A percentile compares a stretch with the other conserved stretches of the same genome.
Evolutionary conservation across 2,888 invertebrate genomes (phyloP).

Genomic region (Nasonovia ribisnigri): DNA sequence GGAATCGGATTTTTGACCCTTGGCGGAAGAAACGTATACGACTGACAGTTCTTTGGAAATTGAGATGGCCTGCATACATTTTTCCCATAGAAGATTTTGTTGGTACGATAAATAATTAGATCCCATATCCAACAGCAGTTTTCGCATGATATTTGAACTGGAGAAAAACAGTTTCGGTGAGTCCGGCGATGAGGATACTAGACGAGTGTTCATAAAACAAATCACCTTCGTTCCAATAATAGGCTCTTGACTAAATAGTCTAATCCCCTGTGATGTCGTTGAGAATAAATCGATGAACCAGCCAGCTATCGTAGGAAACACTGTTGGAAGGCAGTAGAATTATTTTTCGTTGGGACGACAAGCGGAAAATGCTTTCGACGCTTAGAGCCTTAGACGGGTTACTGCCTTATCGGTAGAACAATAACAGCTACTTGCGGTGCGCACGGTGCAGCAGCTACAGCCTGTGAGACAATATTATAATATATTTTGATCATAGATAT

Average conservation of each 20-base stretch:
- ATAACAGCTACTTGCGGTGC: neutral
- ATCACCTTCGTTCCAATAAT: neutral
- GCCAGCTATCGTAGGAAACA: neutral
- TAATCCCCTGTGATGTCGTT: neutral
- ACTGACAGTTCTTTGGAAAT: neutral
- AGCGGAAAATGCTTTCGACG: neutral
- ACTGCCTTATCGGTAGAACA: neutral
- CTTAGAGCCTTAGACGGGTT: neutral
- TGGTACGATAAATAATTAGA: neutral
- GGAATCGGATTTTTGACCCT: too few relatives aligned
- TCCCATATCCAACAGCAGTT: neutral
- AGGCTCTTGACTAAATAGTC: neutral
- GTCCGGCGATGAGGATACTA: neutral
- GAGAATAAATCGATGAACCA: neutral
- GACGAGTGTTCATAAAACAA: neutral
- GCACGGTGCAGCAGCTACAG: too few relatives aligned
- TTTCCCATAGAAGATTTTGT: neutral
- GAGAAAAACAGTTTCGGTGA: neutral
- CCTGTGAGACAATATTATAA: too few relatives aligned
- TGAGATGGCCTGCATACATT: neutral
- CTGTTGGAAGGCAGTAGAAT: neutral
- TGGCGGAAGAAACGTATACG: neutral
- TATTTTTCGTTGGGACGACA: neutral
- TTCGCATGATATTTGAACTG: neutral
- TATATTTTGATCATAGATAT: too few relatives aligned